Evolutionary conservation across 2,888 invertebrate genomes (phyloP), one percentile per base, ranked within the genome.

Genomic region (Eulithis prunata): DNA sequence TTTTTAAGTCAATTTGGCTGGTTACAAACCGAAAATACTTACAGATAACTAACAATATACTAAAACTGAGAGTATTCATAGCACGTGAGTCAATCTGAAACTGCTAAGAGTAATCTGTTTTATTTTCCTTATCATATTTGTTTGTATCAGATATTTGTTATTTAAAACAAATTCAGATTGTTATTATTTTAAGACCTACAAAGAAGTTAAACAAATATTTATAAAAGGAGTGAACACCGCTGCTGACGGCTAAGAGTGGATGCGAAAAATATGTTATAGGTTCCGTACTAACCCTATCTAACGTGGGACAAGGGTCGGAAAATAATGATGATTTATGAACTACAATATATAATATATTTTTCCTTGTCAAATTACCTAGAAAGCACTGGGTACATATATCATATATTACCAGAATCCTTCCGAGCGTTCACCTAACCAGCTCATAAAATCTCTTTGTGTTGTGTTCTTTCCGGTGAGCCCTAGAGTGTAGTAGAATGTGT

Each of bases 401-500:
- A n/a, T n/a, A 49, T 10, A 51, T 41, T 51, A 59, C 52, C 52
- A 59, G 12, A 21, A 57, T 38, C 51, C 52, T 45, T 43, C 32
- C 12, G 28, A 71, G 2, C 86, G 77, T 76, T 89, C 85, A 0
- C 38, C 51, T 4, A 79, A 51, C 89, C 89, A 89, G 2, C 51
- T 59, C 0, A 56, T 3, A 2, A 75, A 68, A 58, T 89, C 80
- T 41, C 0, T 66, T 0, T 62, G 47, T 0, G 85, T 81, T 0
- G 83, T 77, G 59, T 88, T 88, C 65, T 69, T 85, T 14, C 89
- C 91, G 12, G 79, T 71, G 4, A 91, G 80, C 0, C 82, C 83
- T 7, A 91, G 62, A 0, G 83, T 72, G 69, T 89, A 91, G 64
- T 78, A 82, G 67, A 86, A 91, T 0, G 75, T 63, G 57, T 78